A percentile compares a stretch with the other conserved stretches of the same genome.
Evolutionary conservation across 2,888 invertebrate species (phyloP).

Genomic region (Aelia acuminata): DNA sequence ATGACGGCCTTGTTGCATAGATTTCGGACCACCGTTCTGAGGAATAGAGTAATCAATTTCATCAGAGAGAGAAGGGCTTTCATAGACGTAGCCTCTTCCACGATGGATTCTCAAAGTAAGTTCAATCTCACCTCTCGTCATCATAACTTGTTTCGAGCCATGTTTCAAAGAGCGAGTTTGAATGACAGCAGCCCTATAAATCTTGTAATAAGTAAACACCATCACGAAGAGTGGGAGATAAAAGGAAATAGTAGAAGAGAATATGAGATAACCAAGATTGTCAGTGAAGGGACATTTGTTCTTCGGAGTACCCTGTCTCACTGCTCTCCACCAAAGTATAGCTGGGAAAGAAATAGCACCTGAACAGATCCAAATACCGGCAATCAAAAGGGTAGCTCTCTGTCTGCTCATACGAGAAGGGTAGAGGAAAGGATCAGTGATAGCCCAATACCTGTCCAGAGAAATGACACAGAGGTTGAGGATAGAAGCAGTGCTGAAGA

Average conservation of each 20-base stretch:
- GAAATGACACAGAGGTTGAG: slow-evolving; percentile 97
- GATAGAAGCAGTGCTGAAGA: slow-evolving; percentile 97
- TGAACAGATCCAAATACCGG: slow-evolving; percentile 96
- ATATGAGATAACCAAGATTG: slow-evolving; percentile 94
- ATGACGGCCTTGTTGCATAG: slow-evolving; percentile 76
- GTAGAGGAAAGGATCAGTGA: slow-evolving; percentile 98
- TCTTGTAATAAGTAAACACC: slow-evolving; percentile 97
- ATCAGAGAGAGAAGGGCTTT: slow-evolving; percentile 69
- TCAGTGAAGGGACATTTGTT: slow-evolving; percentile 96
- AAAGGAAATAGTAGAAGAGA: slow-evolving; percentile 98
- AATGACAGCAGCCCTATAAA: slow-evolving; percentile 93
- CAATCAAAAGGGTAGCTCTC: slow-evolving; percentile 89
- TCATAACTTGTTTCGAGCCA: slow-evolving; percentile 91
- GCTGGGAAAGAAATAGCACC: slow-evolving; percentile 98
- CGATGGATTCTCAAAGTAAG: slow-evolving; percentile 93
- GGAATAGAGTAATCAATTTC: slow-evolving; percentile 75
- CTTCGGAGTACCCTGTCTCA: slow-evolving; percentile 82
- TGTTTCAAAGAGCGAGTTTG: slow-evolving; percentile 92
- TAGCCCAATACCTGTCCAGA: slow-evolving; percentile 97
- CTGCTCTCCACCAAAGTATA: slow-evolving; percentile 96
- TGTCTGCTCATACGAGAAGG: slow-evolving; percentile 93
- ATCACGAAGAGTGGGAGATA: slow-evolving; percentile 96
- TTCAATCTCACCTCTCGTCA: slow-evolving; percentile 87
- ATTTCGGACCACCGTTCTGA: slow-evolving; percentile 82
- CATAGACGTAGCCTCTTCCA: slow-evolving; percentile 75